phyloP scores from a whole-genome alignment of 1,140 invertebrate genomes.

The Temnothorax nylanderi region DNA sequence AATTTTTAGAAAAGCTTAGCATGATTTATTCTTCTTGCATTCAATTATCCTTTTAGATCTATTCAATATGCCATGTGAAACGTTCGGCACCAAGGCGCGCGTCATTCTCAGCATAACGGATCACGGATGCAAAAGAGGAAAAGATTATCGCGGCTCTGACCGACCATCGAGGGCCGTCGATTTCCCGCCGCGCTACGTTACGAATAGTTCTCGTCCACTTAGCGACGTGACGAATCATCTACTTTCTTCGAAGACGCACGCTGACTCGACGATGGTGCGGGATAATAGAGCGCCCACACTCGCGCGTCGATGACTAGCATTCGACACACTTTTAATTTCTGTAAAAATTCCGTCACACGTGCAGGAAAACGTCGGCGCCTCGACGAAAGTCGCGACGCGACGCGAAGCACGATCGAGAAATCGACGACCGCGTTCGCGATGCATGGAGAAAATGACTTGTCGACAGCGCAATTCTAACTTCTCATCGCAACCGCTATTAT shows the following conservation, averaged over 20 bases:
- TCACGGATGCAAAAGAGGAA: constrained; percentile 53
- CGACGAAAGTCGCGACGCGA: not conserved
- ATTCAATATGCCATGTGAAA: not conserved
- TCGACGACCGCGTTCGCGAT: not conserved
- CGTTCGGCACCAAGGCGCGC: constrained; percentile 20
- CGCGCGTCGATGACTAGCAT: constrained; percentile 27
- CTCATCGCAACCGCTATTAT: not conserved
- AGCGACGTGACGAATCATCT: constrained; percentile 35
- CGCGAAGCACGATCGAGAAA: not conserved
- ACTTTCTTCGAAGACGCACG: constrained; percentile 42
- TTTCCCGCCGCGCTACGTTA: not conserved
- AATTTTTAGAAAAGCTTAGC: not conserved
- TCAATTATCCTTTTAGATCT: constrained; percentile 10
- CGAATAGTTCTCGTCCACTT: constrained; percentile 26
- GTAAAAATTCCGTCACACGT: constrained; percentile 26
- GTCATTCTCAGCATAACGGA: constrained; percentile 72
- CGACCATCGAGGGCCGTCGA: constrained; percentile 24
- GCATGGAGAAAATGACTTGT: not conserved
- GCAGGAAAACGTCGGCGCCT: not conserved
- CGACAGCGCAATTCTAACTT: not conserved
- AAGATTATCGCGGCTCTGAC: constrained; percentile 27
- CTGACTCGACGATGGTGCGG: not conserved
- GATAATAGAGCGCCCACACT: constrained; percentile 12
- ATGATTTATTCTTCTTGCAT: not conserved
- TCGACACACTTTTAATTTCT: constrained; percentile 43